phyloP scores from a whole-genome alignment of 2,797 vertebrate genomes.

The Diglossa cyanea region DNA sequence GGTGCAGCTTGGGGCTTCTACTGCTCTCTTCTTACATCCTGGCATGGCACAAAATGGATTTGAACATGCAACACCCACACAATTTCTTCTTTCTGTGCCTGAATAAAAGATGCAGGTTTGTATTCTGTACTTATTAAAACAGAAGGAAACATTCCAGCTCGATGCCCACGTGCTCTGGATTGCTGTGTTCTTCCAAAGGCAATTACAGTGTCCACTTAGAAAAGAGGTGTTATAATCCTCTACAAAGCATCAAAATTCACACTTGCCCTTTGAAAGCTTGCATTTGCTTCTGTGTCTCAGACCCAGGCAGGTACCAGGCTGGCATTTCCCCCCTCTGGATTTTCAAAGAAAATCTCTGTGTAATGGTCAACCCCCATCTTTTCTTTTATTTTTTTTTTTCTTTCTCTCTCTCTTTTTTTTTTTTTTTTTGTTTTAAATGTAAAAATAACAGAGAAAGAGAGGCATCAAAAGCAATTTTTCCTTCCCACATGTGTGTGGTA shows the following conservation, averaged over 20 bases:
- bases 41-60: neutral
- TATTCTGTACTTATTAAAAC: neutral
- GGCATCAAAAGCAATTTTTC: conserved; percentile 54
- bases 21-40: neutral
- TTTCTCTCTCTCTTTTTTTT: accelerated
- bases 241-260: neutral
- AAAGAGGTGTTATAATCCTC: neutral
- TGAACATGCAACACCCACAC: accelerated
- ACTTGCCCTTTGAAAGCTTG: neutral
- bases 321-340: neutral
- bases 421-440: neutral
- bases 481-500: conserved; percentile 8
- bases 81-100: neutral
- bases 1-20: neutral
- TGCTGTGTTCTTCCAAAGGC: neutral
- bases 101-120: neutral
- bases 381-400: neutral
- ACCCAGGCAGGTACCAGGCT: neutral
- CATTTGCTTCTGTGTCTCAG: neutral
- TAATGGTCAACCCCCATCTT: neutral
- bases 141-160: neutral
- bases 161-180: neutral
- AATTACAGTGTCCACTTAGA: neutral
- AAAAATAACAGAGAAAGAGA: conserved; percentile 8
- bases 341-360: neutral